Percentiles rank a stretch among this genome's conserved stretches.
Evolutionary conservation across 2,888 invertebrate genomes (phyloP).

Genomic region (Falcaria lacertinaria): DNA sequence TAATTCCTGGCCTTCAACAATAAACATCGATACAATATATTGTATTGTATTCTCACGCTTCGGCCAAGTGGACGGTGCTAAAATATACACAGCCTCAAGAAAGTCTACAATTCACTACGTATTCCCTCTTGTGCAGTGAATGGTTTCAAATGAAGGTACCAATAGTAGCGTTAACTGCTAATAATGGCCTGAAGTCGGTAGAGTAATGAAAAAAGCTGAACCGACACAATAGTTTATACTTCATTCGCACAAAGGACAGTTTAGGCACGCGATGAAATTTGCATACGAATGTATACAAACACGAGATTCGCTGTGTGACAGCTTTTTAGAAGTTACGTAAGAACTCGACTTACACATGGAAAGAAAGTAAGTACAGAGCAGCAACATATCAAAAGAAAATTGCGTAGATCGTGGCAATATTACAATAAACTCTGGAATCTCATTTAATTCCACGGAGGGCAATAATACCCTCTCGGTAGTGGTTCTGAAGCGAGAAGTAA

Average conservation of each 20-base stretch:
- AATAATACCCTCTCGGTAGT: no score
- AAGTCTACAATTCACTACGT: no score
- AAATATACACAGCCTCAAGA: neutral
- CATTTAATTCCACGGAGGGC: no score
- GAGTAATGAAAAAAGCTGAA: neutral
- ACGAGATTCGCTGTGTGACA: neutral
- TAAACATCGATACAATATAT: neutral
- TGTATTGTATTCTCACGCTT: conserved; percentile 1
- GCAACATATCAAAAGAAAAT: no score
- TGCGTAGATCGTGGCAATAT: no score
- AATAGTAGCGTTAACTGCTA: neutral
- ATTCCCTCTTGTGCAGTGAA: no score
- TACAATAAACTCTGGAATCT: no score
- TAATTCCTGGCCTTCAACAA: conserved; percentile 1
- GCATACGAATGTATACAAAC: neutral
- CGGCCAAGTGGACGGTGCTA: neutral
- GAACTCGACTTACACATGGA: neutral
- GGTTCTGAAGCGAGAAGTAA: no score
- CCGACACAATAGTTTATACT: neutral
- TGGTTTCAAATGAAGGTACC: no score
- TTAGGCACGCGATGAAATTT: neutral
- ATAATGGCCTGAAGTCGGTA: neutral
- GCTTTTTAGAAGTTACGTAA: neutral
- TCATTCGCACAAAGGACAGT: neutral
- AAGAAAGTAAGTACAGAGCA: no score